Evolutionary conservation across 2,888 invertebrate genomes (phyloP).

Genomic region (Alloscopus bannaensis): DNA sequence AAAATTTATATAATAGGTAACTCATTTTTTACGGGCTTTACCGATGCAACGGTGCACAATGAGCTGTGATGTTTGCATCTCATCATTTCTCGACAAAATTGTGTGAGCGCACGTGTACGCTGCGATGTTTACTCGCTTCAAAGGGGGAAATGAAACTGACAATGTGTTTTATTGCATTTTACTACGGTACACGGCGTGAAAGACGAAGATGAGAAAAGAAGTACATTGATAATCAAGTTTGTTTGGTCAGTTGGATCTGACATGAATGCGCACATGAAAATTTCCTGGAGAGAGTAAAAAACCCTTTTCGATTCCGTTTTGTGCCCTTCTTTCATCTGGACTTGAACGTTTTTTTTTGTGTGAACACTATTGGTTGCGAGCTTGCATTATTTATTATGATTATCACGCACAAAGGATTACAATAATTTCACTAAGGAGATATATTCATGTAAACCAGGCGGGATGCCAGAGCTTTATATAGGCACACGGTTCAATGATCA

Average conservation of each 20-base stretch:
- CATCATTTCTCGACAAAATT: too few relatives aligned
- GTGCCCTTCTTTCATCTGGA: too few relatives aligned
- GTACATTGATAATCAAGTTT: conserved; percentile 48
- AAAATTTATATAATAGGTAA: too few relatives aligned
- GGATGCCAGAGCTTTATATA: conserved; percentile 35
- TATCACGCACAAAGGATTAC: conserved; percentile 53
- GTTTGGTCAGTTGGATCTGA: conserved; percentile 64
- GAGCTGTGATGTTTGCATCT: too few relatives aligned
- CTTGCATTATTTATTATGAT: conserved; percentile 52
- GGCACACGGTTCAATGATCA: conserved; percentile 30
- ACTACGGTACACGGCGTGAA: neutral
- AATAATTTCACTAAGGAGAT: conserved; percentile 33
- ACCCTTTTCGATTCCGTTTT: too few relatives aligned
- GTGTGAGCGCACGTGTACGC: conserved; percentile 42
- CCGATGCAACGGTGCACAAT: too few relatives aligned
- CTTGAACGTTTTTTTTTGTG: conserved; percentile 29
- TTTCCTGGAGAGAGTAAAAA: conserved; percentile 43
- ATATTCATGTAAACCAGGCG: conserved; percentile 28
- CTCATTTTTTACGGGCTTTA: too few relatives aligned
- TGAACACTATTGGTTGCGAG: neutral
- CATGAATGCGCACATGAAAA: conserved; percentile 42
- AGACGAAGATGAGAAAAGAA: conserved; percentile 1
- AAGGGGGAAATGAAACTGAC: neutral
- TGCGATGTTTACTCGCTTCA: conserved; percentile 22
- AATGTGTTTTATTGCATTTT: neutral